Evolutionary conservation across 1,140 invertebrate species (phyloP).

Genomic region (Penaeus chinensis): DNA sequence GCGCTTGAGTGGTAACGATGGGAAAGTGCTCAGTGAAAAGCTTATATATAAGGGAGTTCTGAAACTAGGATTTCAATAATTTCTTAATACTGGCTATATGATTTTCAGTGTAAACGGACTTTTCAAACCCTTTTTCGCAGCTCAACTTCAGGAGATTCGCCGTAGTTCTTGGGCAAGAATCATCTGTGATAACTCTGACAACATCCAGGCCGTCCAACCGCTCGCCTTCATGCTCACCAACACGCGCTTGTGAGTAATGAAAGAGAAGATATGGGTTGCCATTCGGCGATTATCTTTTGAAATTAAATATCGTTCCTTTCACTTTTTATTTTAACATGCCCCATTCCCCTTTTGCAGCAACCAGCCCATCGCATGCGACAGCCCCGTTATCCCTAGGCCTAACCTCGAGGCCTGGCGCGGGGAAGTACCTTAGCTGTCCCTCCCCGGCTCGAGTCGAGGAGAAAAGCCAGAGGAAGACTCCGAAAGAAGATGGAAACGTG

Average conservation of each 20-base stretch:
- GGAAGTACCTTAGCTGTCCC: neutral
- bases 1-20: neutral
- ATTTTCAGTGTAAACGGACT: neutral
- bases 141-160: constrained; percentile 72
- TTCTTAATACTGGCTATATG: neutral
- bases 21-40: too few relatives aligned
- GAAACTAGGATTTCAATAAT: too few relatives aligned
- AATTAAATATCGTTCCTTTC: neutral
- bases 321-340: neutral
- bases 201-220: constrained; percentile 71
- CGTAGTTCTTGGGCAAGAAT: constrained; percentile 72
- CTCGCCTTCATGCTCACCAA: constrained; percentile 68
- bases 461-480: too few relatives aligned
- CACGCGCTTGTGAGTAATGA: constrained; percentile 22
- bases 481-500: too few relatives aligned
- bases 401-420: constrained; percentile 24
- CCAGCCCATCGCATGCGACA: constrained; percentile 23
- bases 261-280: too few relatives aligned
- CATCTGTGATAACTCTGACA: constrained; percentile 74
- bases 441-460: neutral
- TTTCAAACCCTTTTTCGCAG: constrained; percentile 65
- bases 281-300: neutral
- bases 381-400: constrained; percentile 20
- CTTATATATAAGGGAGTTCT: too few relatives aligned
- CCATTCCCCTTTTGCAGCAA: constrained; percentile 10